Percentiles rank a stretch among this genome's conserved stretches.
Conservation (phyloP, 92 coral and sea anemone genomes). For the Actinernus sp. region DNA sequence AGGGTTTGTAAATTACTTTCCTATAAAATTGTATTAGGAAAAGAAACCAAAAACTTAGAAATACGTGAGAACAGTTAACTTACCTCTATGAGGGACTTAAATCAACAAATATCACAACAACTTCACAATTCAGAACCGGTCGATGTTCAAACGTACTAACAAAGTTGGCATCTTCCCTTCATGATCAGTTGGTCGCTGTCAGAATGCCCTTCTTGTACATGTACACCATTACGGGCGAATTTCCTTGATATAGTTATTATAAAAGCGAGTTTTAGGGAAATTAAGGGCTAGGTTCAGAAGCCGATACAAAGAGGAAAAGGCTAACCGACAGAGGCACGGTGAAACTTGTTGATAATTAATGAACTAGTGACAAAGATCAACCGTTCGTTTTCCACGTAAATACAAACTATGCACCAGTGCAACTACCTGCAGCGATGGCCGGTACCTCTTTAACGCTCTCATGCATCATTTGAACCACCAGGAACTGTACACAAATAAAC, state of each 20-base stretch:
- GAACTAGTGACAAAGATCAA: slow-evolving; percentile 49
- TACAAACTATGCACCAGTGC: slow-evolving; percentile 18
- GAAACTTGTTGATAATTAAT: slow-evolving; percentile 69
- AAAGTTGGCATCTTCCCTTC: neutral
- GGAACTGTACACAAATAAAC: neutral
- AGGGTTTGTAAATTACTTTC: no score
- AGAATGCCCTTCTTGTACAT: neutral
- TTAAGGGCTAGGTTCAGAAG: neutral
- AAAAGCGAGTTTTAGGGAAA: neutral
- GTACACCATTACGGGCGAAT: no score
- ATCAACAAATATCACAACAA: neutral
- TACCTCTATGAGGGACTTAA: neutral
- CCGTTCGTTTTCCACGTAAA: slow-evolving; percentile 36
- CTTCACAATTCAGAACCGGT: slow-evolving; percentile 4
- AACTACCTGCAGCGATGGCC: slow-evolving; percentile 6
- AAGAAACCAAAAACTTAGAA: no score
- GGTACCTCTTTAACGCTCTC: neutral
- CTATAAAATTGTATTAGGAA: no score
- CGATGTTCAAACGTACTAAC: neutral
- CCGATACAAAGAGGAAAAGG: neutral
- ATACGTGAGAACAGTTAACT: neutral
- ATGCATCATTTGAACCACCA: neutral
- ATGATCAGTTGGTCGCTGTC: neutral
- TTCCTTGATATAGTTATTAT: no score
- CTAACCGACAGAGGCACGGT: slow-evolving; percentile 1